Conservation (phyloP, 2,888 invertebrate genomes). For the Calephelis perditalis region DNA sequence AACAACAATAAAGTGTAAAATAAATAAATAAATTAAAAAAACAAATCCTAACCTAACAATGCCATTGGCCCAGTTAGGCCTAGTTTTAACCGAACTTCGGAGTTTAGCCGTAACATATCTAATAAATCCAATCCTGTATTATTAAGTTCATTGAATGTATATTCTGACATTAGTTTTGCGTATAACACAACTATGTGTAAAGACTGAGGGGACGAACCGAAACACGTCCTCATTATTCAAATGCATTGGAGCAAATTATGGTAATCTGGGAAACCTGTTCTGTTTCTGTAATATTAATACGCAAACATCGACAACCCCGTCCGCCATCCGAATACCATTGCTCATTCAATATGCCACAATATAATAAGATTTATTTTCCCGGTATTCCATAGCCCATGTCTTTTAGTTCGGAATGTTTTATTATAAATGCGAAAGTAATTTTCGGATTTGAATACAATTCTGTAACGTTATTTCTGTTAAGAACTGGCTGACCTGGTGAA, state of each 20-base stretch:
- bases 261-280: conserved; percentile 75
- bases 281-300: conserved; percentile 74
- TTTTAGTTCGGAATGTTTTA: neutral
- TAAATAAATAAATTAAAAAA: too few species aligned
- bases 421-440: neutral
- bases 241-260: conserved; percentile 77
- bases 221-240: conserved; percentile 75
- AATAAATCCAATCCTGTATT: conserved; percentile 14
- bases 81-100: too few species aligned
- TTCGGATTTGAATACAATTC: too few species aligned
- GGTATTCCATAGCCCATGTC: neutral
- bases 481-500: too few species aligned
- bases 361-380: conserved; percentile 16
- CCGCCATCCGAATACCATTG: conserved; percentile 24
- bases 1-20: too few species aligned
- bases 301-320: conserved; percentile 54
- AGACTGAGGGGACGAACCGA: conserved; percentile 43
- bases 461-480: too few species aligned
- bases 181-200: conserved; percentile 18
- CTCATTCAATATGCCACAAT: conserved; percentile 20
- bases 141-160: conserved; percentile 26
- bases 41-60: too few species aligned
- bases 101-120: too few species aligned
- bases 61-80: too few species aligned
- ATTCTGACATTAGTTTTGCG: conserved; percentile 26